phyloP scores from a whole-genome alignment of 1,140 invertebrate genomes.

The Hydropsyche tenuis region DNA sequence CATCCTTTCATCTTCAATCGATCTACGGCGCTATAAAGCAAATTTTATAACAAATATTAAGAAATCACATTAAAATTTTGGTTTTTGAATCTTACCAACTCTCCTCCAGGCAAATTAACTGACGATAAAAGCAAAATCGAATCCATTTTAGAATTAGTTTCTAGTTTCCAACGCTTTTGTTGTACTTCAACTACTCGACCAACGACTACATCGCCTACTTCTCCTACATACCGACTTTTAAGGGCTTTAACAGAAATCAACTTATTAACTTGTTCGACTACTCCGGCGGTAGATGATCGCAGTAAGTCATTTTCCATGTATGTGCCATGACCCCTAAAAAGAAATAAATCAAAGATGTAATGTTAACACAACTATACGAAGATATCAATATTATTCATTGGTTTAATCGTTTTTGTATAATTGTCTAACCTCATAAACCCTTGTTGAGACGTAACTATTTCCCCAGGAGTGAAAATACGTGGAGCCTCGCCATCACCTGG shows the following conservation, averaged over 20 bases:
- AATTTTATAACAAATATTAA: neutral
- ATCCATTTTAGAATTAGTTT: constrained; percentile 90
- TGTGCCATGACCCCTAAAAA: constrained; percentile 92
- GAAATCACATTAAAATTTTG: too few relatives aligned
- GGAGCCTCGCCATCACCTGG: constrained; percentile 64
- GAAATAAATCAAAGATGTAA: constrained; percentile 47
- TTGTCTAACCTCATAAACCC: constrained; percentile 81
- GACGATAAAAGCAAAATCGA: constrained; percentile 88
- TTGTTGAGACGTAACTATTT: constrained; percentile 80
- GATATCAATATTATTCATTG: constrained; percentile 14
- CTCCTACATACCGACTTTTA: constrained; percentile 89
- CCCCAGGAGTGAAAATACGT: constrained; percentile 84
- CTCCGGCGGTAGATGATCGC: constrained; percentile 91
- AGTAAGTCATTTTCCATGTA: constrained; percentile 83
- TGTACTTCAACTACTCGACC: constrained; percentile 92
- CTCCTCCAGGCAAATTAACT: constrained; percentile 96
- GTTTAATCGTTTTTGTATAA: neutral
- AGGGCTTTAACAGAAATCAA: constrained; percentile 89
- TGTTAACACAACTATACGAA: too few relatives aligned
- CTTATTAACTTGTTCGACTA: constrained; percentile 94
- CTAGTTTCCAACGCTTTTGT: constrained; percentile 94
- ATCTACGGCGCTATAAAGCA: constrained; percentile 77
- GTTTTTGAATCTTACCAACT: constrained; percentile 78
- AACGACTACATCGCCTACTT: constrained; percentile 97
- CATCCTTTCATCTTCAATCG: constrained; percentile 95